phyloP scores from a whole-genome alignment of 2,888 invertebrate genomes.

The Liposcelis brunnea region DNA sequence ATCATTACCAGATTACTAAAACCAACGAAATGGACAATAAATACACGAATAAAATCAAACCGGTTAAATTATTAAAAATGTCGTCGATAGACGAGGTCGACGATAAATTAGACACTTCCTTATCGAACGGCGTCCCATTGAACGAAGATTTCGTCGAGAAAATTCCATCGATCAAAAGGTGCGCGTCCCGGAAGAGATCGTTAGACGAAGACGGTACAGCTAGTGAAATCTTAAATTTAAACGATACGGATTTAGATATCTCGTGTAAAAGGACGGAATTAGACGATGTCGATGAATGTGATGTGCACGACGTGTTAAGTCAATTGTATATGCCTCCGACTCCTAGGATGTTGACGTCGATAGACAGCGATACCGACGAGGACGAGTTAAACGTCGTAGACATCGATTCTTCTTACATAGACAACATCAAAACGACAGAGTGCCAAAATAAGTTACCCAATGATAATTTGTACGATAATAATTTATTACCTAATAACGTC shows the following conservation, averaged over 20 bases:
- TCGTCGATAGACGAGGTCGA: conserved; percentile 5
- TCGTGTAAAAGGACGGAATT: conserved; percentile 29
- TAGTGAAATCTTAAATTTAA: conserved; percentile 10
- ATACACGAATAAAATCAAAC: conserved; percentile 10
- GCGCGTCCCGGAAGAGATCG: conserved; percentile 13
- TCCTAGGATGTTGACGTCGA: conserved; percentile 45
- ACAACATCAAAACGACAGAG: conserved; percentile 18
- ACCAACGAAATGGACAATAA: not conserved
- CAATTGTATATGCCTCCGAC: conserved; percentile 55
- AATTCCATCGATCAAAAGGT: conserved; percentile 7
- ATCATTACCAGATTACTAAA: not conserved
- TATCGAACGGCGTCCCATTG: not conserved
- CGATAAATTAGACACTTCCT: not conserved
- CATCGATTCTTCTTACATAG: conserved; percentile 24
- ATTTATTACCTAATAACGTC: conserved; percentile 13
- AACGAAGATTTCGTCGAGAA: conserved; percentile 7
- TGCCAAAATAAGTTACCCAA: conserved; percentile 8
- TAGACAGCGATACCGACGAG: conserved; percentile 41
- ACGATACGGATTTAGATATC: conserved; percentile 16
- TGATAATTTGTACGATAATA: too few relatives aligned
- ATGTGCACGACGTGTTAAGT: conserved; percentile 50
- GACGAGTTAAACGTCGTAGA: conserved; percentile 27
- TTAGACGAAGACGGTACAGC: conserved; percentile 12
- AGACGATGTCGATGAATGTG: conserved; percentile 45
- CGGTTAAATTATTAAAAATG: conserved; percentile 11